A percentile compares a stretch with the other conserved stretches of the same genome.
Conservation (phyloP, 2,888 invertebrate genomes). For the Labia minor region DNA sequence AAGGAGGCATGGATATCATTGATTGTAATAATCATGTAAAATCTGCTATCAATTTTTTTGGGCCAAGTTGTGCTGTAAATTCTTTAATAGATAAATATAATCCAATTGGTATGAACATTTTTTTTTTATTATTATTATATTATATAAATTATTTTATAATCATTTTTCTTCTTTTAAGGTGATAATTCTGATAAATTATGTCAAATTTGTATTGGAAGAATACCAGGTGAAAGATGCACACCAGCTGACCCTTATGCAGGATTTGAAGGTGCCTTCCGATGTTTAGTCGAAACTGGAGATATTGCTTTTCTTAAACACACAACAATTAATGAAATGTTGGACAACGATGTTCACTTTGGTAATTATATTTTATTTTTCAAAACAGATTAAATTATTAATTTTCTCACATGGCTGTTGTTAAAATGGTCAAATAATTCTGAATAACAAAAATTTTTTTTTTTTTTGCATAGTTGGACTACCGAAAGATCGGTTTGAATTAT, state of each 20-base stretch:
- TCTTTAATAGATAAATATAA: constrained; percentile 84
- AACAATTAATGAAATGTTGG: constrained; percentile 57
- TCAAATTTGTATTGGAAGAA: constrained; percentile 68
- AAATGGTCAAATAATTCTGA: not conserved
- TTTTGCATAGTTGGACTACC: constrained; percentile 46
- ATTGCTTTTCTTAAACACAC: constrained; percentile 84
- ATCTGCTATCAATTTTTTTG: constrained; percentile 79
- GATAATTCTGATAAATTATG: constrained; percentile 64
- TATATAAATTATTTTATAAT: constrained; percentile 15
- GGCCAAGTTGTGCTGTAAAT: constrained; percentile 86
- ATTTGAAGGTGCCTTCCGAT: constrained; percentile 82
- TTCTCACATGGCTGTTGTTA: not conserved
- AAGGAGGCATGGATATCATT: constrained; percentile 67
- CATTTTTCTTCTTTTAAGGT: constrained; percentile 41
- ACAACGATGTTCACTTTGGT: constrained; percentile 20
- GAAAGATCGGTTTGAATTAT: constrained; percentile 61
- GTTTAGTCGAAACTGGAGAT: constrained; percentile 73
- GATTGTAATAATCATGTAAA: constrained; percentile 97
- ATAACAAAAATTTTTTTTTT: not conserved
- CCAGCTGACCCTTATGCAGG: constrained; percentile 81
- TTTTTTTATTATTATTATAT: not conserved
- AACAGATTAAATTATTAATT: constrained; percentile 43
- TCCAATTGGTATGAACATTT: constrained; percentile 54
- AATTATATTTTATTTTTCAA: not conserved
- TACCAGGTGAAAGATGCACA: constrained; percentile 68